phyloP scores from a whole-genome alignment of 2,888 invertebrate genomes.

The Hanleya hanleyi region DNA sequence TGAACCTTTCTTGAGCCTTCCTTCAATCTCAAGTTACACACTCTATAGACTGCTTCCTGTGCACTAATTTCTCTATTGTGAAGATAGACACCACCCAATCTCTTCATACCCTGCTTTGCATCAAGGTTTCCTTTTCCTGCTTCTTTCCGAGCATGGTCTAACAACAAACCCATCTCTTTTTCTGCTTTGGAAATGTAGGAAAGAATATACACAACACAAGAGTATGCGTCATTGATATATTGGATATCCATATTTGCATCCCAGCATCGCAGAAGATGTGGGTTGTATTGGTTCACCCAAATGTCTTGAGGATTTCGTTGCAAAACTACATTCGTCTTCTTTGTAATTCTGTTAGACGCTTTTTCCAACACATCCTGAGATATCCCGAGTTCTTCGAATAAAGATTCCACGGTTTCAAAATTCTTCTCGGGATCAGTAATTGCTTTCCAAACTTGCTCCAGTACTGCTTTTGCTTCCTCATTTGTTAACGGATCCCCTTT shows the following conservation, averaged over 20 bases:
- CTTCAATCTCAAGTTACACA: constrained; percentile 26
- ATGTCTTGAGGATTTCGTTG: constrained; percentile 22
- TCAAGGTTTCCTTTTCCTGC: constrained; percentile 19
- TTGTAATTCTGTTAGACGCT: constrained; percentile 21
- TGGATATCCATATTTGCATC: too few relatives aligned
- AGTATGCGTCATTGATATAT: constrained; percentile 29
- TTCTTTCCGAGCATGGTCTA: constrained; percentile 25
- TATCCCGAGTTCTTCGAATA: constrained; percentile 11
- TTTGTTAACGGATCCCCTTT: too few relatives aligned
- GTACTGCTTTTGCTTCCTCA: constrained; percentile 11
- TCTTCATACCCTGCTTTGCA: constrained; percentile 23
- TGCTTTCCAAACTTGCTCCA: constrained; percentile 18
- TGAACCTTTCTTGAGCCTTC: constrained; percentile 25
- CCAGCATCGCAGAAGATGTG: constrained; percentile 30
- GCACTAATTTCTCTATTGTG: constrained; percentile 32
- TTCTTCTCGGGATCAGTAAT: background rate
- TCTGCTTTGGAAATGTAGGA: constrained; percentile 45
- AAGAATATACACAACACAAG: constrained; percentile 45
- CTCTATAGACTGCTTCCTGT: constrained; percentile 33
- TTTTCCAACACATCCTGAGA: constrained; percentile 16
- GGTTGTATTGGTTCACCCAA: constrained; percentile 40
- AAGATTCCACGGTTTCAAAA: background rate
- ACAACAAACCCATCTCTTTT: constrained; percentile 24
- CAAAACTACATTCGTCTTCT: constrained; percentile 17
- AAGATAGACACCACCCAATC: constrained; percentile 22